Conservation (phyloP, 53 echinoderm and acorn worm genomes). For the Actinopyga echinites region DNA sequence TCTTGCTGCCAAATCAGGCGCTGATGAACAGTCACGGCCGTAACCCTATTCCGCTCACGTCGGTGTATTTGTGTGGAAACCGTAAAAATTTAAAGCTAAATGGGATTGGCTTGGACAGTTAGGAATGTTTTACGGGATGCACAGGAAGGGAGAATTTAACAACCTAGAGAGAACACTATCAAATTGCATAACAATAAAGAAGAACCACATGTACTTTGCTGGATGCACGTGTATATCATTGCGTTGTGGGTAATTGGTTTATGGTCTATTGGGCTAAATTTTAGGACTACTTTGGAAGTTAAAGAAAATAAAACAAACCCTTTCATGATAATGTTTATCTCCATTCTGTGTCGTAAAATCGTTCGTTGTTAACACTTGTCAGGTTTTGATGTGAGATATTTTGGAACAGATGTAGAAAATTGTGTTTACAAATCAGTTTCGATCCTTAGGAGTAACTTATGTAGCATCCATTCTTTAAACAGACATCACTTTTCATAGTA, state of each 20-base stretch:
- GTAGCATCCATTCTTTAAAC: no score
- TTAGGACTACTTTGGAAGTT: not conserved
- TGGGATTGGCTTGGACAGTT: slow-evolving; percentile 15
- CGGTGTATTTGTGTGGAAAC: not conserved
- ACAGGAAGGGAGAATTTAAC: not conserved
- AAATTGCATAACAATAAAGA: slow-evolving; percentile 37
- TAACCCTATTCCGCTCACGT: slow-evolving; percentile 25
- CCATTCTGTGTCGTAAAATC: not conserved
- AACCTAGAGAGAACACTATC: slow-evolving; percentile 14
- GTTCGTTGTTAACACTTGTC: not conserved
- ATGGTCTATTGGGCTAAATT: slow-evolving; percentile 27
- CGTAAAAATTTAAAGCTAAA: slow-evolving; percentile 14
- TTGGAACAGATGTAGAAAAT: no score
- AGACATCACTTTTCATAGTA: no score
- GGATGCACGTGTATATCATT: not conserved
- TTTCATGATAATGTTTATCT: slow-evolving; percentile 12
- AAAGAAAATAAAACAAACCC: not conserved
- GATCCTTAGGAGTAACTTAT: no score
- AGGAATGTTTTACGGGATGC: slow-evolving; percentile 2
- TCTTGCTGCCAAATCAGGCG: no score
- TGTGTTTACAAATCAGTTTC: no score
- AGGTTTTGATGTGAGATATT: no score
- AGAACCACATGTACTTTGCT: not conserved
- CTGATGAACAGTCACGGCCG: slow-evolving; percentile 24
- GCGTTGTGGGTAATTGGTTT: slow-evolving; percentile 6